These are phyloP conservation scores for Erethizon dorsatum DNA, from an alignment of 2,797 vertebrate species.

Conservation along the genomic window DNA sequence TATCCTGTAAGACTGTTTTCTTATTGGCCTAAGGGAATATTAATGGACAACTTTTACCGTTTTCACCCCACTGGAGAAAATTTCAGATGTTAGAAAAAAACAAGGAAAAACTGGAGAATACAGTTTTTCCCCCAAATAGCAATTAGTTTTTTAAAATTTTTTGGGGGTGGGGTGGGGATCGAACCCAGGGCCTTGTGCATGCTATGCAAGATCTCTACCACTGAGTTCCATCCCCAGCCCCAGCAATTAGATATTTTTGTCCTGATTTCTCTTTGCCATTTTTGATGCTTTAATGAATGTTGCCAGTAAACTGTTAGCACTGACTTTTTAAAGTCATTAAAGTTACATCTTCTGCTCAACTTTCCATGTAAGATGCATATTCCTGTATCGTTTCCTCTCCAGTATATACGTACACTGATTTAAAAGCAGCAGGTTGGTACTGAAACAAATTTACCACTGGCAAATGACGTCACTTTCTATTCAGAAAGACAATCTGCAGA, in stretches of 20 bases:
- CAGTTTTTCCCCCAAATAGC: slow-evolving; percentile 76
- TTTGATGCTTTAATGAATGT: slow-evolving; percentile 57
- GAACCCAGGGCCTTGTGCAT: not conserved
- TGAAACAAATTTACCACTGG: slow-evolving; percentile 37
- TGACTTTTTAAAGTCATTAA: slow-evolving; percentile 35
- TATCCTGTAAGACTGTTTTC: slow-evolving; percentile 72
- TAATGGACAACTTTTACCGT: slow-evolving; percentile 73
- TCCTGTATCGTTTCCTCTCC: not conserved
- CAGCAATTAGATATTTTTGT: slow-evolving; percentile 82
- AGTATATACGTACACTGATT: not conserved
- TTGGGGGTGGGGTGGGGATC: not conserved
- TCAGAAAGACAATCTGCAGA: slow-evolving; percentile 78
- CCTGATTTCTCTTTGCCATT: slow-evolving; percentile 79
- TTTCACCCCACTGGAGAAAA: slow-evolving; percentile 84
- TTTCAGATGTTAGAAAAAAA: slow-evolving; percentile 78
- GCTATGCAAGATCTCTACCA: not conserved
- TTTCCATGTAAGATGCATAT: not conserved
- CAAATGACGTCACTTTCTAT: slow-evolving; percentile 67
- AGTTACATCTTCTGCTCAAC: not conserved
- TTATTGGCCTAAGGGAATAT: slow-evolving; percentile 80
- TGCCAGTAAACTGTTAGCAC: slow-evolving; percentile 53
- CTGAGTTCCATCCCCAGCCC: not conserved
- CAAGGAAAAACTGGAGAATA: slow-evolving; percentile 85
- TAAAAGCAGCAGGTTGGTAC: slow-evolving; percentile 39
- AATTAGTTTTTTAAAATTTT: slow-evolving; percentile 52